Evolutionary conservation across 1,140 invertebrate species (phyloP).

Genomic region (Nephila pilipes): DNA sequence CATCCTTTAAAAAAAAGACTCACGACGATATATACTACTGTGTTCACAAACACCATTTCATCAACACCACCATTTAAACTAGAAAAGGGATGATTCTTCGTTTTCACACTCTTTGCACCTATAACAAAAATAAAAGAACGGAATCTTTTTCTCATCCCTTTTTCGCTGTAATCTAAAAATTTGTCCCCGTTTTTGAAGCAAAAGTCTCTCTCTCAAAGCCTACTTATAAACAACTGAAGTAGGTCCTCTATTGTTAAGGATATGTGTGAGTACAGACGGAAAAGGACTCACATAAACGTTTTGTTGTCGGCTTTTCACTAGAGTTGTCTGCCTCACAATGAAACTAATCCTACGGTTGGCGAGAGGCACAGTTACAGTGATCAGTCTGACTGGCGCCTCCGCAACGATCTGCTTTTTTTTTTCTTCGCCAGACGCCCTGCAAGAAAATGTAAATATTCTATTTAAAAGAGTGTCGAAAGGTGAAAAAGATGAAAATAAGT

Average conservation of each 20-base stretch:
- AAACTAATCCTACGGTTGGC: neutral
- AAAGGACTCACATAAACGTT: neutral
- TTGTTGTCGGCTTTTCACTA: neutral
- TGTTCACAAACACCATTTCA: no score
- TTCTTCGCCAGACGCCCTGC: neutral
- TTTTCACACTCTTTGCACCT: no score
- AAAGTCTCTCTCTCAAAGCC: neutral
- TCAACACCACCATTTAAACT: no score
- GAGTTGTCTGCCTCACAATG: neutral
- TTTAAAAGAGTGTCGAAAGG: slow-evolving; percentile 8
- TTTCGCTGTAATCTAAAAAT: no score
- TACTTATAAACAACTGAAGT: neutral
- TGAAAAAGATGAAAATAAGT: neutral
- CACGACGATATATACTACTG: no score
- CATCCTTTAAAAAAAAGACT: no score
- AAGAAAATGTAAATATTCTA: slow-evolving; percentile 29
- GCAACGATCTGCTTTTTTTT: neutral
- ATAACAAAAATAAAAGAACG: no score
- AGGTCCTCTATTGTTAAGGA: no score
- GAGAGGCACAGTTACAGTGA: neutral
- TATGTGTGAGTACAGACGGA: neutral
- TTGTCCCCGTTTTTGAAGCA: no score
- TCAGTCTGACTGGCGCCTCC: slow-evolving; percentile 6
- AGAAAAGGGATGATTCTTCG: no score
- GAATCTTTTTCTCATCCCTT: no score